Base-by-base conservation (phyloP, 2,797 vertebrate species). In the Echiichthys vipera region DNA sequence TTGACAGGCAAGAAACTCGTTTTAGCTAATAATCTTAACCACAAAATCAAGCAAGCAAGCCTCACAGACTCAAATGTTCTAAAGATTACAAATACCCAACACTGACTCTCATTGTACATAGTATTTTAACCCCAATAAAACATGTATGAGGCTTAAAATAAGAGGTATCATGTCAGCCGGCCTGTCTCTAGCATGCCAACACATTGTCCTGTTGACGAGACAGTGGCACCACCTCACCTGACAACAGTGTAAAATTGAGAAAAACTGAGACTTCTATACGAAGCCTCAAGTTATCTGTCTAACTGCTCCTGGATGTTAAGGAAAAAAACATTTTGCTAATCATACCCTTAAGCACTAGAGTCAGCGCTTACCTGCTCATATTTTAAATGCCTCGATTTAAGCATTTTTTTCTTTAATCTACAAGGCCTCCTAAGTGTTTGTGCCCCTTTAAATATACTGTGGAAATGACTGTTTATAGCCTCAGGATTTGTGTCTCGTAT, bases 391-490 rank as follows among this genome's bases (percentile, higher is more conserved):
- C 50, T 51, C 24, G 20, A 82, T 76, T 68, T 61, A 57, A 74
- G 51, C 39, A 49, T 76, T 57, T 84, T 72, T 68, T 42, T 39
- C 65, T 74, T 76, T 76, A 76, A 83, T 82, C 76, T 82, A 64
- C 61, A 59, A 67, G 66, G 71, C 54, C 43, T 83, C 74, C 55
- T 66, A 70, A 66, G 64, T 80, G 73, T 68, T 78, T 77, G 77
- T 29, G 61, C 47, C 51, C 25, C 27, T 78, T 77, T 73, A 71
- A 74, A 84, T 75, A 77, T 66, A 55, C 69, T 77, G 85, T 79
- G 72, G 78, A 85, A 88, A 81, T 83, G 14, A 83, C 59, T 71
- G 65, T 86, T 85, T 78, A 77, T 77, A 77, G 74, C 84, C 83
- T 29, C 46, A 42, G 84, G 86, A 75, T 75, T 74, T 77, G 53